These are phyloP conservation scores for Caenorhabditis becei DNA, from an alignment of 2,888 invertebrate species.

Conservation along the genomic window DNA sequence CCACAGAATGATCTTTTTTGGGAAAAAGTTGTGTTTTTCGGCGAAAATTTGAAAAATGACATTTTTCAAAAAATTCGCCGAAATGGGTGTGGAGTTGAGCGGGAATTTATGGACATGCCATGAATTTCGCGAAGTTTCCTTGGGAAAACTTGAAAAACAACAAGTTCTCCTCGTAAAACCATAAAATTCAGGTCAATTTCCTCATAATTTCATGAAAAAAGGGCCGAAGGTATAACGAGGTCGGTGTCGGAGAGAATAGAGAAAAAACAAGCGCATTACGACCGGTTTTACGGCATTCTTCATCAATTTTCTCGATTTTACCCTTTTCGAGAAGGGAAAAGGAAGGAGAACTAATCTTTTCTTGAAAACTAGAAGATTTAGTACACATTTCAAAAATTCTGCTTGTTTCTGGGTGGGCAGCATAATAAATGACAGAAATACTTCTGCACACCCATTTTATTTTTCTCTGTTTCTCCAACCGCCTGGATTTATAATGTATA, in stretches of 20 bases:
- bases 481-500: slow-evolving; percentile 19
- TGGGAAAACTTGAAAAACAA: not conserved
- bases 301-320: slow-evolving; percentile 1
- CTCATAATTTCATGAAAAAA: too few species aligned
- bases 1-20: not conserved
- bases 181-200: not conserved
- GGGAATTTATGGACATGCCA: slow-evolving; percentile 3
- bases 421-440: slow-evolving; percentile 29
- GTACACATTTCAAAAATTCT: too few species aligned
- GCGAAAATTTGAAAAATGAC: too few species aligned
- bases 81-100: not conserved
- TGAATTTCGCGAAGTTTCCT: not conserved
- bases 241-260: not conserved
- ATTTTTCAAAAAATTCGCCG: too few species aligned
- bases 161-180: not conserved
- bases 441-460: not conserved
- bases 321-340: too few species aligned
- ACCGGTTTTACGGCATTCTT: not conserved
- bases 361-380: too few species aligned
- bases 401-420: too few species aligned
- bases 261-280: not conserved
- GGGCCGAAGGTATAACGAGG: not conserved
- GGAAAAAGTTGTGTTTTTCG: not conserved
- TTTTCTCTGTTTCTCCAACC: slow-evolving; percentile 4
- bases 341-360: too few species aligned